Evolutionary conservation across 2,797 vertebrate species (phyloP).

Genomic region (Protosalanx chinensis): DNA sequence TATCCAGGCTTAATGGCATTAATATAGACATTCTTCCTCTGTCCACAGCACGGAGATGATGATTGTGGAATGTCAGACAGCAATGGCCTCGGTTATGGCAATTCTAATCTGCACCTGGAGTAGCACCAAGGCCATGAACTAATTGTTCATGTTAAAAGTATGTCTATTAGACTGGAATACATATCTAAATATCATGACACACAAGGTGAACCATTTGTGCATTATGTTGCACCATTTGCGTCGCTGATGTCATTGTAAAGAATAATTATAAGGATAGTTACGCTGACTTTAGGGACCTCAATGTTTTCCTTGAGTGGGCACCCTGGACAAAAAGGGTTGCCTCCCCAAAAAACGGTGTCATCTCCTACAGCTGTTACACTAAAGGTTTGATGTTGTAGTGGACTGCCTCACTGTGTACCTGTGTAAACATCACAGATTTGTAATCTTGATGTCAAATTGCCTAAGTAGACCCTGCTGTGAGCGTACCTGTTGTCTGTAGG

Average conservation of each 20-base stretch:
- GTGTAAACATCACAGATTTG: conserved; percentile 57
- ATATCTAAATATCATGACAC: background rate
- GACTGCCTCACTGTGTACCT: conserved; percentile 83
- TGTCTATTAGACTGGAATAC: background rate
- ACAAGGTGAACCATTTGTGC: background rate
- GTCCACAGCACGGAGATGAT: conserved; percentile 78
- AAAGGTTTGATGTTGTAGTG: conserved; percentile 83
- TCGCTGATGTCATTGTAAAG: no score
- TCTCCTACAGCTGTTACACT: conserved; percentile 84
- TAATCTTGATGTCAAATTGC: background rate
- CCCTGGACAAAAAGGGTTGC: conserved; percentile 84
- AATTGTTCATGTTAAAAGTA: background rate
- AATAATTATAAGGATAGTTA: no score
- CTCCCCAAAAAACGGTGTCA: conserved; percentile 83
- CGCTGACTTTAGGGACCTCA: conserved; percentile 57
- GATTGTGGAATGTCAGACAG: conserved; percentile 74
- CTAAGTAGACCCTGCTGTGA: background rate
- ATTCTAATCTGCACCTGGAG: conserved; percentile 82
- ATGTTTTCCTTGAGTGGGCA: conserved; percentile 88
- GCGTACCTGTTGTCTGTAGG: conserved; percentile 75
- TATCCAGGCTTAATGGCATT: conserved; percentile 76
- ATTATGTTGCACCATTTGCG: no score
- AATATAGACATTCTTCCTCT: conserved; percentile 77
- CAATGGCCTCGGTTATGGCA: conserved; percentile 84
- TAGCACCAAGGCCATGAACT: background rate